Conservation (phyloP, 2,888 invertebrate genomes). For the Callimorpha dominula region DNA sequence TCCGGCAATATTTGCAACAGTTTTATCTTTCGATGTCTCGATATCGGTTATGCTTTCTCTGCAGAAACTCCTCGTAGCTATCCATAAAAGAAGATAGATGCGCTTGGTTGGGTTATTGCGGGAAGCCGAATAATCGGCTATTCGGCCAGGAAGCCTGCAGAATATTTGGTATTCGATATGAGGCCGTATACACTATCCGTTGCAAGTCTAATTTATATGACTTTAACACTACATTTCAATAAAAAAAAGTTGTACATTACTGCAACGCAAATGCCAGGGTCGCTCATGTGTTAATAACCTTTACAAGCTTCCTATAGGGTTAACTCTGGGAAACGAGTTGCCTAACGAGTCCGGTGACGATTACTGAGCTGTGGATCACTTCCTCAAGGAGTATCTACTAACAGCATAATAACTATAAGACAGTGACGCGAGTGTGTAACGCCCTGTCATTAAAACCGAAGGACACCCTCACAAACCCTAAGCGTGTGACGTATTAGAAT, state of each 20-base stretch:
- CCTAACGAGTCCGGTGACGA: constrained; percentile 32
- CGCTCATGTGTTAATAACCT: constrained; percentile 23
- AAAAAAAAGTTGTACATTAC: constrained; percentile 33
- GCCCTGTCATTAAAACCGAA: constrained; percentile 55
- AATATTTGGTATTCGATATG: too few relatives aligned
- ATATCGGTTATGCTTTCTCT: too few relatives aligned
- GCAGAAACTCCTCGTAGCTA: too few relatives aligned
- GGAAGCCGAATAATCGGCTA: too few relatives aligned
- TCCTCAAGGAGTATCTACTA: constrained; percentile 23
- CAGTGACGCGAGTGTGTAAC: constrained; percentile 58
- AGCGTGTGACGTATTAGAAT: constrained; percentile 62
- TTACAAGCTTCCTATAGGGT: constrained; percentile 35
- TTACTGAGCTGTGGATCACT: constrained; percentile 44
- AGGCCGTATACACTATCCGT: too few relatives aligned
- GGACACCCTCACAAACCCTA: constrained; percentile 47
- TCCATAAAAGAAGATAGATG: too few relatives aligned
- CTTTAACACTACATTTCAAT: constrained; percentile 27
- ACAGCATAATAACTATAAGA: constrained; percentile 11
- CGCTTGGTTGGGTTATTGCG: too few relatives aligned
- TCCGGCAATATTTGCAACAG: too few relatives aligned
- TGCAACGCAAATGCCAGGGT: constrained; percentile 26
- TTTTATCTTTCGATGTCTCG: too few relatives aligned
- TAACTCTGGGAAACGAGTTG: constrained; percentile 38
- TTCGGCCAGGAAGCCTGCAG: too few relatives aligned
- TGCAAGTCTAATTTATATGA: background rate